phyloP scores from a whole-genome alignment of 2,113 vertebrate genomes.

The Chlorodrepanis virens region DNA sequence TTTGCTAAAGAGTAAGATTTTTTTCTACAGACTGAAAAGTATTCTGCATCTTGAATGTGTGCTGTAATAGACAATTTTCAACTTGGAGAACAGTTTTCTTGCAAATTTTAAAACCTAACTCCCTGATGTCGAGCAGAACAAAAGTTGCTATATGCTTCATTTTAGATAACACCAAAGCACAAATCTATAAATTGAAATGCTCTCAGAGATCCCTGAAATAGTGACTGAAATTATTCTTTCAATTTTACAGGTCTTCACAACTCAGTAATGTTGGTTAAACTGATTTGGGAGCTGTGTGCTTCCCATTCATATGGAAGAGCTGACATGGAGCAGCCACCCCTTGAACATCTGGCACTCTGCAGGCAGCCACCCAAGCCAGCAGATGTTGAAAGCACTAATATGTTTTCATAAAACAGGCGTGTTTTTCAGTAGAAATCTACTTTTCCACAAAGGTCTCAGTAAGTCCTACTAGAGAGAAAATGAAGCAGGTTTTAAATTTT shows the following conservation, averaged over 20 bases:
- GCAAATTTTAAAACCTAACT: background rate
- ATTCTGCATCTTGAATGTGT: background rate
- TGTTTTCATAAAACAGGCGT: background rate
- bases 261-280: background rate
- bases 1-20: background rate
- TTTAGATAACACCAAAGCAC: background rate
- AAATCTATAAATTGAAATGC: background rate
- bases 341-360: constrained; percentile 9
- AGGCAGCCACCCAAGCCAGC: background rate
- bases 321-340: background rate
- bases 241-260: background rate
- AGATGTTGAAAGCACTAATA: background rate
- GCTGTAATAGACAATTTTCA: background rate
- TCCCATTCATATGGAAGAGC: background rate
- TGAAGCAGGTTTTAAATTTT: background rate
- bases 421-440: background rate
- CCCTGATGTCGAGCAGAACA: background rate
- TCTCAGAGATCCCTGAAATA: background rate
- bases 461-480: background rate
- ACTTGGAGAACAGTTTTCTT: background rate
- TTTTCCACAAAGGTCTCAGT: background rate
- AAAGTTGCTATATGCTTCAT: background rate
- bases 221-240: background rate
- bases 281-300: background rate
- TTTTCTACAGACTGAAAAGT: background rate